Base-by-base conservation (phyloP, 2,888 invertebrate genomes). In the Minunthozetes semirufus region DNA sequence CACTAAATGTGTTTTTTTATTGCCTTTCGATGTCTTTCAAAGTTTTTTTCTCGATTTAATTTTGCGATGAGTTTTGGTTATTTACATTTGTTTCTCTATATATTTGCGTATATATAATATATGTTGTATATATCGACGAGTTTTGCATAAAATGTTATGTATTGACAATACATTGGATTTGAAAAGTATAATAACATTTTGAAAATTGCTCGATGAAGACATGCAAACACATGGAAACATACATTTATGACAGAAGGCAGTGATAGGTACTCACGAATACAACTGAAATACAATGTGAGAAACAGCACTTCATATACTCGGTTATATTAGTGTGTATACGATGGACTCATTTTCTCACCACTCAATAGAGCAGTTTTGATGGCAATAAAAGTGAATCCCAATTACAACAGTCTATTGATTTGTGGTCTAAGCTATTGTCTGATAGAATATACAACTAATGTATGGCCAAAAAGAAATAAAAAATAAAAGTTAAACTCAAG, bases 321-420 rank as follows among this genome's bases (percentile, higher is more conserved):
- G 25, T 8, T 19, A 53, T 8, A 13, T 9, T n/a, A 48, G 6
- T 17, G 17, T 48, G 53, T 53, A 29, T 61, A 63, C 29, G 63
- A 63, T 33, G 63, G 27, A 29, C 33, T 63, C 29, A 63, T 25
- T 63, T 63, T 63, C 63, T 63, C 63, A 63, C 33, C 63, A 63
- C 63, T 63, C 63, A 63, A 63, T 63, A 63, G 61, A 29, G 38
- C 6, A 63, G 63, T 63, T 63, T 63, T 63, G 63, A 33, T 63
- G 63, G 63, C 38, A 63, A 63, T 63, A 63, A 63, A 61, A 63
- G 63, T 38, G 63, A 63, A 29, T 63, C 27, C 63, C 63, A 33
- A 33, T 63, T 63, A 63, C 63, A 63, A 63, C 22, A 56, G 46
- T n/a, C 27, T 63, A 63, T 63, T 63, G 63, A 63, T 63, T 63